phyloP scores from a whole-genome alignment of 2,888 invertebrate genomes.

The Latrodectus elegans region DNA sequence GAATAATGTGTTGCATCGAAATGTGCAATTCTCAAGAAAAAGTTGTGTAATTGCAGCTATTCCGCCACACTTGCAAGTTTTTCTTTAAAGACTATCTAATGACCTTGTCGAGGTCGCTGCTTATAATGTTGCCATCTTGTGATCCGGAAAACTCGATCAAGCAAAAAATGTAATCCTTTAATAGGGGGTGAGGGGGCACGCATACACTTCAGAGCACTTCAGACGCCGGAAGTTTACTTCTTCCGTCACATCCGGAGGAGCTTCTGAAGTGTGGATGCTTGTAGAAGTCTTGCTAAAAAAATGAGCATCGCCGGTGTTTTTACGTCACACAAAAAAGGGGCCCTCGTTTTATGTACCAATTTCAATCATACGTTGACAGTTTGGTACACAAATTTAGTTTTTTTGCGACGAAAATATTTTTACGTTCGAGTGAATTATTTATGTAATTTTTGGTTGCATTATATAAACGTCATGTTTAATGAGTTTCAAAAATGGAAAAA shows the following conservation, averaged over 20 bases:
- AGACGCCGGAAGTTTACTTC: constrained; percentile 62
- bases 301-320: constrained; percentile 13
- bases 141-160: constrained; percentile 65
- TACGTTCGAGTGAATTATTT: too few relatives aligned
- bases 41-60: too few relatives aligned
- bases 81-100: constrained; percentile 32
- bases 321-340: not conserved
- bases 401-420: too few relatives aligned
- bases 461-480: too few relatives aligned
- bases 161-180: constrained; percentile 62
- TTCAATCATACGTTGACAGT: not conserved
- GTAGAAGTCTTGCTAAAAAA: constrained; percentile 16
- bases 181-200: constrained; percentile 27
- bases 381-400: not conserved
- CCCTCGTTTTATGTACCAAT: not conserved
- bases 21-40: too few relatives aligned
- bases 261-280: constrained; percentile 23
- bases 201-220: not conserved
- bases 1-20: too few relatives aligned
- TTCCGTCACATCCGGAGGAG: constrained; percentile 56
- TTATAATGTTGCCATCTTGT: constrained; percentile 17
- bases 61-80: not conserved
- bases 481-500: too few relatives aligned
- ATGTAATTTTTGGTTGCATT: too few relatives aligned
- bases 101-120: constrained; percentile 43